Evolutionary conservation across 2,888 invertebrate species (phyloP).

Genomic region (Macrostomum cliftonense): DNA sequence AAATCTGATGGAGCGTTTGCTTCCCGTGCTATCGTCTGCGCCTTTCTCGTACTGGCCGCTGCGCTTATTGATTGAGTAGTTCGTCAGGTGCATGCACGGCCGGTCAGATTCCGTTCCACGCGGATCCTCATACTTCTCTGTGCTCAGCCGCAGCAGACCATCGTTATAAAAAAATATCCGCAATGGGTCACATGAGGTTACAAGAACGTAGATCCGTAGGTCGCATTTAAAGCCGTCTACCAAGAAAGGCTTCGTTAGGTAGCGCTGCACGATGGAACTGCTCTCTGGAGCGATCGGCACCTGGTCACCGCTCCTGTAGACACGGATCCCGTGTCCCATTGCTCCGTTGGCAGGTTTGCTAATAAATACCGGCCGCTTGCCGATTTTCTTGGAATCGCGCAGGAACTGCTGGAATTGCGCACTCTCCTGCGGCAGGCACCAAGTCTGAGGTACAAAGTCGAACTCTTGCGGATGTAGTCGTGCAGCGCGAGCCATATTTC

Average conservation of each 20-base stretch:
- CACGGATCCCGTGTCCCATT: conserved; percentile 28
- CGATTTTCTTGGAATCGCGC: conserved; percentile 26
- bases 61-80: conserved; percentile 38
- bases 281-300: conserved; percentile 30
- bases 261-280: conserved; percentile 34
- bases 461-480: conserved; percentile 25
- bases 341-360: conserved; percentile 36
- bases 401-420: conserved; percentile 24
- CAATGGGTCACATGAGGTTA: conserved; percentile 35
- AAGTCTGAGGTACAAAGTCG: conserved; percentile 31
- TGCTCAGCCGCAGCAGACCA: conserved; percentile 32
- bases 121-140: conserved; percentile 32
- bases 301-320: conserved; percentile 16
- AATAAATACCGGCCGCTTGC: conserved; percentile 29
- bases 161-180: conserved; percentile 33
- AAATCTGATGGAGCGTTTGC: conserved; percentile 8
- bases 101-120: conserved; percentile 14
- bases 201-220: conserved; percentile 33
- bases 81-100: conserved; percentile 37
- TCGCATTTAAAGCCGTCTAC: conserved; percentile 37
- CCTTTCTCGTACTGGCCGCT: conserved; percentile 32
- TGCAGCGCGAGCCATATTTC: conserved; percentile 31
- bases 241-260: conserved; percentile 33
- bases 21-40: conserved; percentile 12
- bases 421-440: conserved; percentile 33